Percentiles rank a stretch among this genome's conserved stretches.
Conservation (phyloP, 1,140 invertebrate species). For the Scaptodrosophila lebanonensis region DNA sequence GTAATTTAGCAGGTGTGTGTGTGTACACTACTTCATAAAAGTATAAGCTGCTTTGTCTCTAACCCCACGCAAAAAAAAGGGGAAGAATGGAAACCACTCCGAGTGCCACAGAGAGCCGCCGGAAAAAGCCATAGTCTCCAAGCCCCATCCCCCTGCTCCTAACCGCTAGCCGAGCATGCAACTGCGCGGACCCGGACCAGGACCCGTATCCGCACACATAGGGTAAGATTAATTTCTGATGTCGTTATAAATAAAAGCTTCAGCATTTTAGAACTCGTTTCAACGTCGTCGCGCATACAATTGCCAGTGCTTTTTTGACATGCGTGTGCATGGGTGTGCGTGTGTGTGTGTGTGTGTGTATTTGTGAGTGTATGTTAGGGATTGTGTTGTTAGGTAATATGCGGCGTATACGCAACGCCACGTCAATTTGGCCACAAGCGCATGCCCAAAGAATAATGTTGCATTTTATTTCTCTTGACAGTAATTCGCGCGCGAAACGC, state of each 20-base stretch:
- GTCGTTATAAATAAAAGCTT: conserved; percentile 71
- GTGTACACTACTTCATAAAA: conserved; percentile 59
- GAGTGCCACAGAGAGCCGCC: no score
- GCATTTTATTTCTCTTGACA: conserved; percentile 68
- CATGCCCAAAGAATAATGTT: conserved; percentile 61
- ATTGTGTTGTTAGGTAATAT: conserved; percentile 51
- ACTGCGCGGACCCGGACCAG: no score
- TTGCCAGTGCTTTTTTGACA: conserved; percentile 9
- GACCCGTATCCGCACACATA: conserved; percentile 56
- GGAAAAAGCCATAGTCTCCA: no score
- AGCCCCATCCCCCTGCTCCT: no score
- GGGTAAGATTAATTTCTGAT: conserved; percentile 74
- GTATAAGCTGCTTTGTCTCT: conserved; percentile 46
- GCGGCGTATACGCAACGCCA: conserved; percentile 48
- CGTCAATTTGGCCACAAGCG: conserved; percentile 55
- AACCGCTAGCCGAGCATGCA: no score
- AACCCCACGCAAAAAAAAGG: no score
- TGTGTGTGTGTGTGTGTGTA: no score
- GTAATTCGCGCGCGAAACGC: conserved; percentile 63
- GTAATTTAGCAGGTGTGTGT: conserved; percentile 39
- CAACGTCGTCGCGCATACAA: conserved; percentile 23
- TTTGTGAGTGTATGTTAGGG: conserved; percentile 2
- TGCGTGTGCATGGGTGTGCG: no score
- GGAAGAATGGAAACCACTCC: no score
- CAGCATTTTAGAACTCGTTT: conserved; percentile 59